Conservation (phyloP, 2,797 vertebrate genomes). For the Phalloptychus januarius region DNA sequence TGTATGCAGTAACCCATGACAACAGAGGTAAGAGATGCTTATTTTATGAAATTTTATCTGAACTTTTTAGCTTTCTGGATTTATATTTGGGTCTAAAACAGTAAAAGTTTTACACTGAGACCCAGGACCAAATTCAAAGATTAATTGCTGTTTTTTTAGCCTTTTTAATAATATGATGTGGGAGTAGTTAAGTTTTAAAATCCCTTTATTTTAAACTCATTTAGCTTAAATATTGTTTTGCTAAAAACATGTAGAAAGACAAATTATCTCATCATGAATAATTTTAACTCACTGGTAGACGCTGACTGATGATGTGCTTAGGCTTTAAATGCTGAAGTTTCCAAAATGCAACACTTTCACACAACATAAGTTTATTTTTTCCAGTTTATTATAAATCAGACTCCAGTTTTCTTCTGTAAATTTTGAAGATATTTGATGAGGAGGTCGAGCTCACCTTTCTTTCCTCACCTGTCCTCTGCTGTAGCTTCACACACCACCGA, state of each 20-base stretch:
- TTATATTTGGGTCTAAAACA: not conserved
- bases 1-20: not conserved
- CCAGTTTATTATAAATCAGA: not conserved
- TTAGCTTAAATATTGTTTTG: not conserved
- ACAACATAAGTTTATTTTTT: not conserved
- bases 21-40: not conserved
- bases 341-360: not conserved
- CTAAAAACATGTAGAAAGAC: not conserved
- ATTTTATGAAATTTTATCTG: not conserved
- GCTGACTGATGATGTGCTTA: not conserved
- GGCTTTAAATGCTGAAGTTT: not conserved
- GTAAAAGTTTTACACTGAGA: not conserved
- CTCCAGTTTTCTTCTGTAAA: not conserved
- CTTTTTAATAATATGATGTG: not conserved
- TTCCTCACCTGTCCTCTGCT: constrained; percentile 46
- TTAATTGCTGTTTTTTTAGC: not conserved
- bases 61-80: not conserved
- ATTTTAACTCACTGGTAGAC: not conserved
- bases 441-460: constrained; percentile 1
- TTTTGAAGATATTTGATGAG: not conserved
- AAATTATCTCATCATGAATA: not conserved
- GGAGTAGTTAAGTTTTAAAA: not conserved
- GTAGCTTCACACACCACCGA: constrained; percentile 49
- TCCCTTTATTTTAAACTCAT: not conserved
- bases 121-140: not conserved